Evolutionary conservation across 2,888 invertebrate species (phyloP), one percentile per base, ranked within the genome.

Genomic region (Theodoxus fluviatilis): DNA sequence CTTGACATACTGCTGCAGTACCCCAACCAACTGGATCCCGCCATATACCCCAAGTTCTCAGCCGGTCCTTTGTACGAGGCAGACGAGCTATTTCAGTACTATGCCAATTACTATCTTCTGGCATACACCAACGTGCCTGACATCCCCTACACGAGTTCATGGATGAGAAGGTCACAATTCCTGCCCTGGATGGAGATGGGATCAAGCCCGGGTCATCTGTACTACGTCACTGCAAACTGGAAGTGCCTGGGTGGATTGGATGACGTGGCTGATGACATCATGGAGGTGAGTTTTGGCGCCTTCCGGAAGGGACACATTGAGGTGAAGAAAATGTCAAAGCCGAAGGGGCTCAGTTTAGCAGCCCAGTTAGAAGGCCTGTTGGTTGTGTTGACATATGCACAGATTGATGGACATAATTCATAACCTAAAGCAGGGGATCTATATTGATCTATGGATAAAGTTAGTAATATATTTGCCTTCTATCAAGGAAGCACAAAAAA

Each of bases 131-230:
- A 63, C 35, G 43, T 66, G 2, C 28, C 63, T 9, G 71, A 72
- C 37, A 70, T 77, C 15, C 67, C 73, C 22, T 52, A 63, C 63
- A 71, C 69, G 9, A 73, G 71, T 12, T 75, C 79, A 0, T 78
- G 79, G 79, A 68, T 71, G 3, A 70, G 76, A 22, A 71, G 74
- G n/a, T 70, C 71, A 2, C 73, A 79, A 38, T 79, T 74, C 52
- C 63, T 78, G 22, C 79, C 79, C 3, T 79, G 79, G 77, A 73
- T 77, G 74, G 76, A 76, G 59, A 75, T 78, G 74, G 71, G 73
- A 7, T 67, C 66, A 25, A 70, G 70, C 2, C 73, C 73, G 2
- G 77, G 79, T 0, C 67, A 72, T 43, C 38, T 77, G 22, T 77
- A 74, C 47, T 76, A 76, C 66, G 69, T 72, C 7, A 71, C 76